Percentiles rank a stretch among this genome's conserved stretches.
Evolutionary conservation across 1,140 invertebrate genomes (phyloP).

Genomic region (Ostrea edulis): DNA sequence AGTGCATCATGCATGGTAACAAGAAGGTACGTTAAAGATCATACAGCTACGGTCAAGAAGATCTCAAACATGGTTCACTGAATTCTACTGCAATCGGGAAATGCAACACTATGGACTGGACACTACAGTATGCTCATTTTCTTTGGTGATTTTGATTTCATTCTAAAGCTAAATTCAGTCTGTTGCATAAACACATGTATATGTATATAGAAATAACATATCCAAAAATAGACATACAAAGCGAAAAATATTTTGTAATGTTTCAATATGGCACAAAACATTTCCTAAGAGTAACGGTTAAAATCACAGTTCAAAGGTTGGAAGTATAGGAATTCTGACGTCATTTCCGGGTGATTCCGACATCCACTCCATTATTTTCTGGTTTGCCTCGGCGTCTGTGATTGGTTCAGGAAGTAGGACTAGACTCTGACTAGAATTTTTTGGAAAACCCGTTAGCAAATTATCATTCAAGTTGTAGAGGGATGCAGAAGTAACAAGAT

Average conservation of each 20-base stretch:
- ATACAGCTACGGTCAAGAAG: too few relatives aligned
- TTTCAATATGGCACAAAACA: not conserved
- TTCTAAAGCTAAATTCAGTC: too few relatives aligned
- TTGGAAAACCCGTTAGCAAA: not conserved
- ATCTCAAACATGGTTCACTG: too few relatives aligned
- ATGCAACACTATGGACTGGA: too few relatives aligned
- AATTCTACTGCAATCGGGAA: too few relatives aligned
- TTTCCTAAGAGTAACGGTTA: not conserved
- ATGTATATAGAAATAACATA: not conserved
- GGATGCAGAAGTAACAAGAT: not conserved
- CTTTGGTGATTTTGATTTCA: too few relatives aligned
- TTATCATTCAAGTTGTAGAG: not conserved
- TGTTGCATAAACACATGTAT: too few relatives aligned
- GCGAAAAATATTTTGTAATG: not conserved
- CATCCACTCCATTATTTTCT: conserved; percentile 15
- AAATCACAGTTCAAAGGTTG: not conserved
- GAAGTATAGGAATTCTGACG: not conserved
- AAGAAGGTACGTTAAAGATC: too few relatives aligned
- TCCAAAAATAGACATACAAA: not conserved
- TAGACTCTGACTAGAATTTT: not conserved
- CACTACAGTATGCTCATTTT: too few relatives aligned
- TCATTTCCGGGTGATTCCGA: not conserved
- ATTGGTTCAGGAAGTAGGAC: not conserved
- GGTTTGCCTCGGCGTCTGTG: not conserved
- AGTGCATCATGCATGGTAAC: too few relatives aligned